These are phyloP conservation scores for Crypturellus tataupa DNA, from an alignment of 2,797 vertebrate genomes.

Conservation along the genomic window DNA sequence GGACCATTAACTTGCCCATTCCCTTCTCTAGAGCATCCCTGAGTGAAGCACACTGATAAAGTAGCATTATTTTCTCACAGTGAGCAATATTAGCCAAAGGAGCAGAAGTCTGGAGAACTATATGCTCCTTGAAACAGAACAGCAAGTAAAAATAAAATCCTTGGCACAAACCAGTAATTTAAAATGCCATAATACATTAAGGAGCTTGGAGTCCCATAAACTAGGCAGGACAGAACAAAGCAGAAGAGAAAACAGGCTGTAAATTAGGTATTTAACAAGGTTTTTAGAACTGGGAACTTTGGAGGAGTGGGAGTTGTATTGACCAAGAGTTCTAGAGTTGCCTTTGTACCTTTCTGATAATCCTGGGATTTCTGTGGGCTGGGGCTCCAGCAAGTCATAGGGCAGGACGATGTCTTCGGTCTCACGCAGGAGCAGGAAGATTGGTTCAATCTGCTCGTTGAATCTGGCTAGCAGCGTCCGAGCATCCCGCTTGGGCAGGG, in stretches of 20 bases:
- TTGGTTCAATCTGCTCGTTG: slow-evolving; percentile 72
- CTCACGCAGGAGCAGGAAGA: slow-evolving; percentile 70
- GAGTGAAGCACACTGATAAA: not conserved
- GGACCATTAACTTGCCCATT: not conserved
- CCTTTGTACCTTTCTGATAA: slow-evolving; percentile 56
- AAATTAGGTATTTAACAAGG: not conserved
- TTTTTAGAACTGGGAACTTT: not conserved
- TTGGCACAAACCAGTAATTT: not conserved
- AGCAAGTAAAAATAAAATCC: not conserved
- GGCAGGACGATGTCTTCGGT: slow-evolving; percentile 67
- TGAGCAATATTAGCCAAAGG: not conserved
- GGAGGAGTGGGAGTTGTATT: not conserved
- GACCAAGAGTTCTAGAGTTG: not conserved
- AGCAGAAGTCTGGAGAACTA: not conserved
- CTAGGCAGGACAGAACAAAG: not conserved
- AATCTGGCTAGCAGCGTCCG: slow-evolving; percentile 67
- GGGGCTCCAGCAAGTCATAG: slow-evolving; percentile 64
- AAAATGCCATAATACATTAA: not conserved
- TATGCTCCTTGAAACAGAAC: not conserved
- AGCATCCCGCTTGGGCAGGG: not conserved
- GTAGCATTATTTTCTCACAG: not conserved
- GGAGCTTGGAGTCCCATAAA: not conserved
- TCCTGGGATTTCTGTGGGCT: slow-evolving; percentile 70
- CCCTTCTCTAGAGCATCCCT: not conserved
- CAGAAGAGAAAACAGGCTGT: not conserved